A percentile compares a stretch with the other conserved stretches of the same genome.
phyloP scores from a whole-genome alignment of 2,797 vertebrate species.

The Diceros bicornis region DNA sequence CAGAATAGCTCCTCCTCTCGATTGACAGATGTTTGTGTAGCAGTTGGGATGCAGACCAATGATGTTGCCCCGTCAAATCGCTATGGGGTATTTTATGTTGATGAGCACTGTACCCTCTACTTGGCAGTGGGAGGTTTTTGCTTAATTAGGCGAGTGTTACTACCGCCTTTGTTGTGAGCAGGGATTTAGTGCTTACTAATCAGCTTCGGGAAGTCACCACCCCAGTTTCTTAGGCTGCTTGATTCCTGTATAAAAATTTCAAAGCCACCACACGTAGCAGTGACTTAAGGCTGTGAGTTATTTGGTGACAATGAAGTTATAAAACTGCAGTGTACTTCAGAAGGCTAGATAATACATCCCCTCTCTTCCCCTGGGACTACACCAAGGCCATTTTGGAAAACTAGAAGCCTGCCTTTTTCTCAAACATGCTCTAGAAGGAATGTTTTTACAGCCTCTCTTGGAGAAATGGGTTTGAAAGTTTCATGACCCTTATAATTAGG shows the following conservation, averaged over 20 bases:
- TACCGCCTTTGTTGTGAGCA: not conserved
- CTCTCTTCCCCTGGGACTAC: not conserved
- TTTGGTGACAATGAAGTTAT: not conserved
- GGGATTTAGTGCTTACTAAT: not conserved
- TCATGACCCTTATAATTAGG: not conserved
- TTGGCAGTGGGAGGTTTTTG: not conserved
- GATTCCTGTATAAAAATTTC: conserved; percentile 12
- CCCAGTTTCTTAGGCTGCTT: not conserved
- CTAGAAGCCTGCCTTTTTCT: not conserved
- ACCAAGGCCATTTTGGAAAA: not conserved
- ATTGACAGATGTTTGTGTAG: not conserved
- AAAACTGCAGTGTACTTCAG: not conserved
- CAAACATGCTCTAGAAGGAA: not conserved
- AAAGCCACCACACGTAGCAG: not conserved
- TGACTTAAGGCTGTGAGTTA: not conserved
- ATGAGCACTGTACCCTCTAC: not conserved
- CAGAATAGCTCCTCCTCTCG: accelerated
- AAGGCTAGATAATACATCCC: not conserved
- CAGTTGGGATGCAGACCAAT: not conserved
- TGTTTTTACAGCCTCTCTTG: not conserved
- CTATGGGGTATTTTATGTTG: not conserved
- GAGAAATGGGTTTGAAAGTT: not conserved
- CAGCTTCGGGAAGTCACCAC: too few relatives aligned
- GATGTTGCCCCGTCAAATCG: accelerated
- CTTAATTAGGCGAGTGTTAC: not conserved